phyloP scores from a whole-genome alignment of 2,888 invertebrate genomes.

The Dastarcus helophoroides region DNA sequence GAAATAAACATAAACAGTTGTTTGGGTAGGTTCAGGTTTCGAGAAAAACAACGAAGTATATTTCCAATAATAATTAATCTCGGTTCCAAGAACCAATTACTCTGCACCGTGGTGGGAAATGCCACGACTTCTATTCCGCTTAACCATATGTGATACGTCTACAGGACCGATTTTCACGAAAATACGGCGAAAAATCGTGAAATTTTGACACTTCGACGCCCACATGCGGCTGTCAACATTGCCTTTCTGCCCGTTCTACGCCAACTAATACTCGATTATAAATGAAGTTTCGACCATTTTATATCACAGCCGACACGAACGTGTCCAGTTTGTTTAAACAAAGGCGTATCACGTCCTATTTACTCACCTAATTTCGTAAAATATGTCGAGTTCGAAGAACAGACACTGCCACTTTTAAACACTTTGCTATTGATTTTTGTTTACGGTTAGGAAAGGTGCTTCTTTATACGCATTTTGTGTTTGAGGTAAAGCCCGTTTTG shows the following conservation, averaged over 20 bases:
- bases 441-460: conserved; percentile 14
- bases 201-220: conserved; percentile 35
- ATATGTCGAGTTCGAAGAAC: conserved; percentile 24
- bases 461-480: conserved; percentile 2
- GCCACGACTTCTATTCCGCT: too few species aligned
- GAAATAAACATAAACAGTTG: too few species aligned
- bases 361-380: too few species aligned
- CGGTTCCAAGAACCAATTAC: neutral
- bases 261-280: too few species aligned
- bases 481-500: neutral
- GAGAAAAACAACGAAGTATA: too few species aligned
- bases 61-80: neutral
- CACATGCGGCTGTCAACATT: conserved; percentile 31
- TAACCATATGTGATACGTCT: too few species aligned
- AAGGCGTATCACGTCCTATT: too few species aligned
- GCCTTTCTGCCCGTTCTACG: too few species aligned
- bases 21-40: too few species aligned
- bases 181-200: conserved; percentile 3
- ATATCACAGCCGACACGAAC: conserved; percentile 16
- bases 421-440: conserved; percentile 36
- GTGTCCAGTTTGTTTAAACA: conserved; percentile 29
- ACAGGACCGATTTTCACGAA: conserved; percentile 2
- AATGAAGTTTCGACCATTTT: conserved; percentile 1
- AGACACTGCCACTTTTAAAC: conserved; percentile 29
- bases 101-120: too few species aligned